These are phyloP conservation scores for Tokudaia tokunoshimensis DNA, from an alignment of 2,797 vertebrate genomes.

Conservation along the genomic window DNA sequence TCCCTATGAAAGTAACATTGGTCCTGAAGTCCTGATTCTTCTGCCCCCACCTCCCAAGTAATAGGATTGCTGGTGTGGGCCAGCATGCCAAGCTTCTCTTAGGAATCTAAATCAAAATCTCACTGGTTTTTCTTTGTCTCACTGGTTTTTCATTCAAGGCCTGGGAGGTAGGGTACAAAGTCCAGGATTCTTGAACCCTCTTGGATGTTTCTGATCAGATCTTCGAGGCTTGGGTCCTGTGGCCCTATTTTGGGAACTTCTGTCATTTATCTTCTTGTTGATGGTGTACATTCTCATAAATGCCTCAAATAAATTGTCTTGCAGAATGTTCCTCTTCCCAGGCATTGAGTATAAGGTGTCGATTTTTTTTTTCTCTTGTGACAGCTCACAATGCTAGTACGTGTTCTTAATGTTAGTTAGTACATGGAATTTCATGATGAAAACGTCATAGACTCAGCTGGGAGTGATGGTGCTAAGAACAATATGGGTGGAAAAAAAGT, in stretches of 20 bases:
- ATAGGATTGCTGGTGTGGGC: neutral
- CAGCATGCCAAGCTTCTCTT: neutral
- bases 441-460: slow-evolving; percentile 43
- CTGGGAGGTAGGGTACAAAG: neutral
- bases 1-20: neutral
- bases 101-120: slow-evolving; percentile 71
- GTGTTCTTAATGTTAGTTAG: slow-evolving; percentile 56
- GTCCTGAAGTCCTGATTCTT: neutral
- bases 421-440: neutral
- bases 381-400: slow-evolving; percentile 27
- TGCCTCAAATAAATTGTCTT: slow-evolving; percentile 35
- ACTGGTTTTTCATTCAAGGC: accelerated
- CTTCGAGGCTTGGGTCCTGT: neutral
- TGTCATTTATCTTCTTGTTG: neutral
- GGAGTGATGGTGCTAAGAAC: slow-evolving; percentile 45
- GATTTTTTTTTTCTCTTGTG: slow-evolving; percentile 69
- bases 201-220: slow-evolving; percentile 50
- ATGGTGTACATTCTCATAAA: slow-evolving; percentile 5
- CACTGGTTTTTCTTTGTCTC: neutral
- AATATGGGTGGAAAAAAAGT: slow-evolving; percentile 53
- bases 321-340: neutral
- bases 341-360: neutral
- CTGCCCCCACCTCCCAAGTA: neutral
- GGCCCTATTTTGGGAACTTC: neutral
- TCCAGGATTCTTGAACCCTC: neutral